Evolutionary conservation across 2,113 vertebrate species (phyloP), one percentile per base, ranked within the genome.

Genomic region (Chamaea fasciata): DNA sequence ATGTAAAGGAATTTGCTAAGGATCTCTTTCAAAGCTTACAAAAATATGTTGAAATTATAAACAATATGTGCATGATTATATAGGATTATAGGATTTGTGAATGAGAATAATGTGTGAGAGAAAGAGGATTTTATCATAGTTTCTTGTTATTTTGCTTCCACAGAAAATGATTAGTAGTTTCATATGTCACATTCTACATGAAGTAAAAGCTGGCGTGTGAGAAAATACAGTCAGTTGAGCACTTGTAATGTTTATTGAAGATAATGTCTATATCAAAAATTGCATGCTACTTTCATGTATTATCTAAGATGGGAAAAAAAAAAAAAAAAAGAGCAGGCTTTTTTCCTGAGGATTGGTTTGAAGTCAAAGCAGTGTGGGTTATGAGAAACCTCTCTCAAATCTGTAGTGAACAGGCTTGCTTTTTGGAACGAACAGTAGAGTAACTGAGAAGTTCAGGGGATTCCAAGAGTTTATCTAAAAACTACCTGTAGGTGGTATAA

Each of bases 401-500:
- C 2, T 0, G 0, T 44, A 42, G 55, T 11, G 47, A 42, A 28
- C 27, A 21, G 0, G 0, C 15, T 57, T 87, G 24, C 31, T 70
- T n/a, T 91, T 80, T 70, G 24, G 42, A 74, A 2, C 46, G 28
- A 50, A 37, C 13, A 37, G 24, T 2, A 85, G 33, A 31, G 24
- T 57, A 90, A 63, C 59, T 46, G 28, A 77, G 50, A 75, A 63
- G 62, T 19, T 80, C 53, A 90, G 39, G 28, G 33, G 33, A 80
- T 91, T 42, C 50, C 33, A 77, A 47, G 70, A 87, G 94, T 91
- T 95, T 80, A 55, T 74, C 87, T 80, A 77, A 84, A 95, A 95
- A 44, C 91, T 94, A 93, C 94, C 95, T 96, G 94, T 95, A 96
- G 96, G 94, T 95, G 94, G 95, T 95, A 96, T 95, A 95, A 90